Evolutionary conservation across 2,888 invertebrate species (phyloP).

Genomic region (Megalurothrips usitatus): DNA sequence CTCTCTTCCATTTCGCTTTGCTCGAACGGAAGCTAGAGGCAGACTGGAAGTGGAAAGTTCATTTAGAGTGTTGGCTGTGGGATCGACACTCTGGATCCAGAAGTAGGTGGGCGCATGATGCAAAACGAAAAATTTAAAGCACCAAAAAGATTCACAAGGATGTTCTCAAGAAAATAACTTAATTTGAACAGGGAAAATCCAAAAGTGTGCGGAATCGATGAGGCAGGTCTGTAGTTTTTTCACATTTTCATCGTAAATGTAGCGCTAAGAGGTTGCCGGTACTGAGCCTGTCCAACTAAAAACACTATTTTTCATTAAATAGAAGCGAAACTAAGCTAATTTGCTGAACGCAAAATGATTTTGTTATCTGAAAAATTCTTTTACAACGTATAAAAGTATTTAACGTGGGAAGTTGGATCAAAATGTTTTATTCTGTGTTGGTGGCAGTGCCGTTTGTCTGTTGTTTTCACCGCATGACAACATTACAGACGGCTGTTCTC

Average conservation of each 20-base stretch:
- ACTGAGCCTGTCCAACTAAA: too few relatives aligned
- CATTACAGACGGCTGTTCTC: slow-evolving; percentile 20
- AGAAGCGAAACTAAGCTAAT: too few relatives aligned
- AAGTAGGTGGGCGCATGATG: neutral
- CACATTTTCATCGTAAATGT: too few relatives aligned
- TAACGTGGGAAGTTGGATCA: neutral
- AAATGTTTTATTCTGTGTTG: neutral
- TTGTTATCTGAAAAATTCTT: too few relatives aligned
- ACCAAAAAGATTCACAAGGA: neutral
- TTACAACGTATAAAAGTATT: too few relatives aligned
- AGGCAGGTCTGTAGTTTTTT: too few relatives aligned
- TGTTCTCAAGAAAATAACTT: neutral
- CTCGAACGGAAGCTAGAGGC: slow-evolving; percentile 21
- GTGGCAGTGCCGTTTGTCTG: neutral
- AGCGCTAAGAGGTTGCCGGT: too few relatives aligned
- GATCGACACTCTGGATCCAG: neutral
- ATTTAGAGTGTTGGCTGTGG: slow-evolving; percentile 22
- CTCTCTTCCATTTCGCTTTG: slow-evolving; percentile 24
- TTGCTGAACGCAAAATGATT: too few relatives aligned
- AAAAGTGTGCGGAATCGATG: too few relatives aligned
- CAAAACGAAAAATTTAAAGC: neutral
- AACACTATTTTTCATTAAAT: too few relatives aligned
- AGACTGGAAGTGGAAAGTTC: slow-evolving; percentile 26
- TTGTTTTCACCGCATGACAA: slow-evolving; percentile 17
- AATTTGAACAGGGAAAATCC: neutral